Percentiles rank a stretch among this genome's conserved stretches.
Evolutionary conservation across 2,888 invertebrate genomes (phyloP).

Genomic region (Cacoxenus indagator): DNA sequence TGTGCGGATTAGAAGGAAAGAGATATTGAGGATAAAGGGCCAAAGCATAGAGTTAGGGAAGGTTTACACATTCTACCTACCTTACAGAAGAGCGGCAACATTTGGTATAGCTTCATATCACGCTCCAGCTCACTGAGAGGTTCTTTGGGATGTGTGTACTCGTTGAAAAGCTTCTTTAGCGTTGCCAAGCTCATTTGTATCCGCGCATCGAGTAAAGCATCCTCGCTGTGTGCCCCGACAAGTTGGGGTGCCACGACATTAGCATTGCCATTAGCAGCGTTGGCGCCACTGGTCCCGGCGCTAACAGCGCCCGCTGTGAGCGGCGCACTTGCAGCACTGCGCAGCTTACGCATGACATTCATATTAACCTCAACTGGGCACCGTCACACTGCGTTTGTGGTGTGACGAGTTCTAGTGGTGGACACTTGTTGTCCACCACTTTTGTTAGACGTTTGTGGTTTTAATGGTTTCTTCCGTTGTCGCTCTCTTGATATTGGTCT

Average conservation of each 20-base stretch:
- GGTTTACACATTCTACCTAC: conserved; percentile 72
- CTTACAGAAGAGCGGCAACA: conserved; percentile 98
- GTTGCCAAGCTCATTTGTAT: conserved; percentile 95
- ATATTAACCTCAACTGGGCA: conserved; percentile 70
- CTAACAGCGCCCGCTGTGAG: conserved; percentile 64
- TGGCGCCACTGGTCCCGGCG: conserved; percentile 66
- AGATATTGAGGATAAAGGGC: too few relatives aligned
- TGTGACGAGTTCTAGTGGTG: neutral
- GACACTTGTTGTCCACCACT: neutral
- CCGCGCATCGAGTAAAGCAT: conserved; percentile 77
- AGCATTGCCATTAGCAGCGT: conserved; percentile 72
- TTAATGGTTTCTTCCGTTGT: neutral
- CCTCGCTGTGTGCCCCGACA: conserved; percentile 47
- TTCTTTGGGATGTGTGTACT: conserved; percentile 91
- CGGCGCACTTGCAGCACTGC: conserved; percentile 68
- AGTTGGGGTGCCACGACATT: conserved; percentile 65
- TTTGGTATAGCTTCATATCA: conserved; percentile 95
- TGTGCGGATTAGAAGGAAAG: conserved; percentile 64
- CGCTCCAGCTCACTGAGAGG: conserved; percentile 84
- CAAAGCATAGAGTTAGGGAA: neutral
- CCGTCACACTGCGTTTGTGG: neutral
- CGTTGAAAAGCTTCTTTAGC: conserved; percentile 94
- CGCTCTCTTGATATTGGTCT: neutral
- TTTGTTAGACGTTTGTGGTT: too few relatives aligned
- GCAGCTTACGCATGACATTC: conserved; percentile 94